Base-by-base conservation (phyloP, 1,140 invertebrate genomes). In the Papilio helenus region DNA sequence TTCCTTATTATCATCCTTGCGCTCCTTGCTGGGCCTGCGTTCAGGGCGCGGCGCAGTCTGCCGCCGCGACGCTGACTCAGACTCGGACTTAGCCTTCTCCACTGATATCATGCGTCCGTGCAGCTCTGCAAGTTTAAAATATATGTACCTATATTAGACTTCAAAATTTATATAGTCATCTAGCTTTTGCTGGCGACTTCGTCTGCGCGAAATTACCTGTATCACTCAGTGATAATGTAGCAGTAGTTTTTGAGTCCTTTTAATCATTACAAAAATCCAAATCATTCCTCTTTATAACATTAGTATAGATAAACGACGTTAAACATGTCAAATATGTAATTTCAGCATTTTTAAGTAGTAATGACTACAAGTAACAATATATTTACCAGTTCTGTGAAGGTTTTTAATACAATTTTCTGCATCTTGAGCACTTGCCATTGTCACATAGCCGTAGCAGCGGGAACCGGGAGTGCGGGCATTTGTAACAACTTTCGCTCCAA, bases 401-500 rank as follows among this genome's bases (percentile, higher is more conserved):
- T 98, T 96, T 87, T 97, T 96, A 85, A 99, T 99, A 92, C 98
- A 99, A 84, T 97, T 97, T 23, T 97, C 96, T 8, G 98, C 98
- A 94, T 99, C 98, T 81, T 98, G 97, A 51, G 97, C 96, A 26
- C 97, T 97, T 1, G 97, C 97, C 98, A 99, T 99, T 0, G 98
- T 99, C 3, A 99, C 98, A 92, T 99, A 99, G 44, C 98, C 99
- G 92, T 99, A 99, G 92, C 98, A 99, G 76, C 98, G 96, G 23
- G 98, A 97, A 26, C 98, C 98, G 2, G 98, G 98, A 39, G 97
- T 98, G 77, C 97, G 96, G 1, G 98, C 98, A 94, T 99, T 99
- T 1, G 98, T 99, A 0, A 99, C 98, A n/a, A 99, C 97, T 95
- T 99, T 99, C 0, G 98, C 98, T 76, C 98, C 98, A 88, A 98